A percentile compares a stretch with the other conserved stretches of the same genome.
Conservation (phyloP, 2,797 vertebrate species). For the Brachymystax lenok region DNA sequence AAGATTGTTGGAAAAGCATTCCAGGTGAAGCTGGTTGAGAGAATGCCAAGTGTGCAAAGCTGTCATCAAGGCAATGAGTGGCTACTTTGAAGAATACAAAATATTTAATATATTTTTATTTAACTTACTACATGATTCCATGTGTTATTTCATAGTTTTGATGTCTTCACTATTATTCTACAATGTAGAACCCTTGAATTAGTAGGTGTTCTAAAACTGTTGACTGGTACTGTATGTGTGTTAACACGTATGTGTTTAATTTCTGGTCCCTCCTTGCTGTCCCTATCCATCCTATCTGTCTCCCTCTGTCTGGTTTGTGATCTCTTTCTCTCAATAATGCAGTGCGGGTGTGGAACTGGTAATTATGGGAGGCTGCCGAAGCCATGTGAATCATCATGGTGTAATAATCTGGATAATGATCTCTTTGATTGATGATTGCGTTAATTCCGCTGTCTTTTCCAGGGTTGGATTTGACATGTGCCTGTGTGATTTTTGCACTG, state of each 20-base stretch:
- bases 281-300: conserved; percentile 41
- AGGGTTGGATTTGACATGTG: conserved; percentile 44
- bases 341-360: conserved; percentile 21
- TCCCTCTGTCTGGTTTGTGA: conserved; percentile 42
- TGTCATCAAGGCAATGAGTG: too few species aligned
- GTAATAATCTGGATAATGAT: conserved; percentile 14
- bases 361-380: conserved; percentile 23
- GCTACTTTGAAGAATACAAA: too few species aligned
- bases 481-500: conserved; percentile 45
- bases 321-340: conserved; percentile 34
- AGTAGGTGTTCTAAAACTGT: too few species aligned
- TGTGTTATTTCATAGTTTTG: too few species aligned
- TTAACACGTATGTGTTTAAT: conserved; percentile 18
- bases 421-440: conserved; percentile 21
- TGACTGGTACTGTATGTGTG: too few species aligned
- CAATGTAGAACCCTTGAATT: too few species aligned
- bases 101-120: too few species aligned
- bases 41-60: too few species aligned
- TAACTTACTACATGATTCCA: too few species aligned
- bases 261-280: conserved; percentile 33
- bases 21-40: too few species aligned
- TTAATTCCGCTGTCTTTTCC: conserved; percentile 38
- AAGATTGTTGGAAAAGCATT: too few species aligned
- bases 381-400: conserved; percentile 3
- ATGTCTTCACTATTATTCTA: too few species aligned